These are phyloP conservation scores for Leptosomus discolor DNA, from an alignment of 2,113 vertebrate genomes.

Conservation along the genomic window DNA sequence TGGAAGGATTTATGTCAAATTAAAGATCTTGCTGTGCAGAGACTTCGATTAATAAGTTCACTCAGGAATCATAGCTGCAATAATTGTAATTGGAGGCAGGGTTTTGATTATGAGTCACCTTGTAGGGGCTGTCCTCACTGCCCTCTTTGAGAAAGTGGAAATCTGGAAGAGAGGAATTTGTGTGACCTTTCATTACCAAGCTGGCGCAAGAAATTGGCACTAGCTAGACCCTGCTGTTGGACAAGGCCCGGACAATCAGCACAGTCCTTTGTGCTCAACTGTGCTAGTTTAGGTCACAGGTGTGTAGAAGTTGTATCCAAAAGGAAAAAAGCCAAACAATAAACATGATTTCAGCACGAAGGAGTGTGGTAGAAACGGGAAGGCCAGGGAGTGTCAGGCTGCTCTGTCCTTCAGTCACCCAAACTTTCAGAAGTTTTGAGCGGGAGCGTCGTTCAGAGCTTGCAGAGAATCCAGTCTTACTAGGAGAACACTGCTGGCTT, in stretches of 20 bases:
- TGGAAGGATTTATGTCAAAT: slow-evolving; percentile 27
- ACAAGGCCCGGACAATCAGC: slow-evolving; percentile 17
- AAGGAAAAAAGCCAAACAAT: neutral
- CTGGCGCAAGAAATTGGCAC: slow-evolving; percentile 32
- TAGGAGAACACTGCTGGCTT: neutral
- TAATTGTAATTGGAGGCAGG: slow-evolving; percentile 22
- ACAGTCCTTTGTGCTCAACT: neutral
- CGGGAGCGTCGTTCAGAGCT: neutral
- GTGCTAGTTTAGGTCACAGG: neutral
- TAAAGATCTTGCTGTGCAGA: slow-evolving; percentile 1
- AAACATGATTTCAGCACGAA: neutral
- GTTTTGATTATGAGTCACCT: slow-evolving; percentile 36
- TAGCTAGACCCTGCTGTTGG: slow-evolving; percentile 4
- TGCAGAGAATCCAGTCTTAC: neutral
- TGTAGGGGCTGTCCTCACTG: neutral
- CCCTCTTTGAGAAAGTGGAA: slow-evolving; percentile 3
- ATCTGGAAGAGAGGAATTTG: neutral
- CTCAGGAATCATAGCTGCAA: slow-evolving; percentile 13
- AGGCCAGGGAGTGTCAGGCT: neutral
- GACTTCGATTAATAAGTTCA: slow-evolving; percentile 1
- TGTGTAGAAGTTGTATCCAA: neutral
- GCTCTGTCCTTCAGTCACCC: neutral
- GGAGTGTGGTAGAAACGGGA: neutral
- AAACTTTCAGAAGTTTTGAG: neutral
- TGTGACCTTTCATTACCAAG: slow-evolving; percentile 3